phyloP scores from a whole-genome alignment of 2,888 invertebrate species.

The Trissolcus brochymenae region DNA sequence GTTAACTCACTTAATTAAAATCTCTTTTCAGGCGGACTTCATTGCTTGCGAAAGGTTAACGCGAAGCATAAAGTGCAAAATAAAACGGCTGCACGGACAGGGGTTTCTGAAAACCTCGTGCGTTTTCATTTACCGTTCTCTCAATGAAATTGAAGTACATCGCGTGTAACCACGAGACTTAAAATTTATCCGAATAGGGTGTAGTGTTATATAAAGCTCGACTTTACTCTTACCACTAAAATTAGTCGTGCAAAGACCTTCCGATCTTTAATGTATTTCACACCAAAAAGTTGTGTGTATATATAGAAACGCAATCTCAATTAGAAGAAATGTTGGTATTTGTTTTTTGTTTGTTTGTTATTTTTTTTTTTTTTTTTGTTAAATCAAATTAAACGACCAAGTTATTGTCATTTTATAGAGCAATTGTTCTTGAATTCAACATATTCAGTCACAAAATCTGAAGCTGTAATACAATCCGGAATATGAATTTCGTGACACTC shows the following conservation, averaged over 20 bases:
- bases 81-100: constrained; percentile 19
- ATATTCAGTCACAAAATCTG: not conserved
- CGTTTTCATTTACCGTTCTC: constrained; percentile 31
- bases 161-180: constrained; percentile 27
- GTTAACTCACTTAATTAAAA: constrained; percentile 40
- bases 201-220: constrained; percentile 16
- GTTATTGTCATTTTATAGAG: not conserved
- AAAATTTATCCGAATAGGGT: constrained; percentile 17
- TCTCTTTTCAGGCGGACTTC: constrained; percentile 25
- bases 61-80: constrained; percentile 34
- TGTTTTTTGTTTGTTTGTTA: too few species aligned
- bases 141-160: constrained; percentile 42
- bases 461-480: constrained; percentile 2
- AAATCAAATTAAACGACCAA: not conserved
- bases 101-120: constrained; percentile 15
- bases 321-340: not conserved
- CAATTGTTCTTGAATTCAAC: too few species aligned
- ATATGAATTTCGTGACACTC: constrained; percentile 17
- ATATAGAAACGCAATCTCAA: not conserved
- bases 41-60: constrained; percentile 42
- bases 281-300: not conserved
- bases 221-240: constrained; percentile 5
- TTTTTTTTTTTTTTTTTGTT: not conserved
- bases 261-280: not conserved
- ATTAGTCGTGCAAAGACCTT: constrained; percentile 12